Base-by-base conservation (phyloP, 2,888 invertebrate genomes). In the Fissipunctia ypsillon region DNA sequence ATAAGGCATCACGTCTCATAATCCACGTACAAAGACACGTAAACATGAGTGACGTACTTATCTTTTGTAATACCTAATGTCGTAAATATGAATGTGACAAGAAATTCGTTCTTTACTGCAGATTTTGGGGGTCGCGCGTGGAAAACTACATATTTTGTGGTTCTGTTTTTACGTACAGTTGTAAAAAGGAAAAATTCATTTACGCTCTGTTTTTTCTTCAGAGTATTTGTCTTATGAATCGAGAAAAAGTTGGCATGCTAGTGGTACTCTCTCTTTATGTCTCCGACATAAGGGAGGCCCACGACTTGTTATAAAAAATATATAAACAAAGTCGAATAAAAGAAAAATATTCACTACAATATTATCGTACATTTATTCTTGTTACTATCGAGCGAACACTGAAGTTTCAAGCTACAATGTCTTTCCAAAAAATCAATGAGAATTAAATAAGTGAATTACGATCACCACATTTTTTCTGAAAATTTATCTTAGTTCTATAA, bases 1-100 rank as follows among this genome's bases (percentile, higher is more conserved):
- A 90, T 88, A 88, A 89, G 89, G 88, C 90, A 92, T 94, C 92
- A 92, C 95, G 94, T 93, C 91, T 92, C 95, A 95, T 95, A 95
- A 95, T 94, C 94, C 94, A 89, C 92, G 94, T 91, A 95, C 94
- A 95, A 94, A 93, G 94, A 91, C 88, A 91, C 92, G 92, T 91
- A 93, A 93, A 94, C 93, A 93, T 93, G 94, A 95, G 92, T 94
- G 93, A 93, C 90, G 92, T 90, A 93, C 92, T 94, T 91, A 92
- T 92, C 91, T 92, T 91, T 92, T 92, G 93, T 94, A 93, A 94
- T 93, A 93, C 91, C 88, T 91, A 91, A 91, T 91, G 87, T 94
- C 95, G 92, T 95, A 95, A 95, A 95, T 91, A 89, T 89, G 92
- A 92, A 94, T 93, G 94, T 89, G 89, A 81, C 86, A 88, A 89